Evolutionary conservation across 2,888 invertebrate species (phyloP).

Genomic region (Polydrusus pterygomalis): DNA sequence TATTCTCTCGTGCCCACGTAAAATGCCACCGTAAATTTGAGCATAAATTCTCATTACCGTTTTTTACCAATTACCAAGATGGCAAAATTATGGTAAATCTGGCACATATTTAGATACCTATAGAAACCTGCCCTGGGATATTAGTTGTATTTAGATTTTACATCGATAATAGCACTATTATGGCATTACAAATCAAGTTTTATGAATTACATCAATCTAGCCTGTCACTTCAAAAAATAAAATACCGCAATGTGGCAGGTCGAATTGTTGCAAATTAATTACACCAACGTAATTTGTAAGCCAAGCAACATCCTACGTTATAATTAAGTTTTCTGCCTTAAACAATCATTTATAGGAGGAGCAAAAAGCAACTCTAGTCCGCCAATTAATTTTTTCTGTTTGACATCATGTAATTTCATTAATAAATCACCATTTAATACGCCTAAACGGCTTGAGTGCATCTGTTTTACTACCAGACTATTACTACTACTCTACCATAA

Average conservation of each 20-base stretch:
- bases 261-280: conserved; percentile 5
- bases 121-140: no score
- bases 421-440: conserved; percentile 32
- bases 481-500: conserved; percentile 23
- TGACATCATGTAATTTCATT: conserved; percentile 17
- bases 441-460: conserved; percentile 26
- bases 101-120: no score
- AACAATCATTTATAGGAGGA: conserved; percentile 9
- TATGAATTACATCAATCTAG: no score
- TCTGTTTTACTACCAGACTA: conserved; percentile 39
- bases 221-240: background rate
- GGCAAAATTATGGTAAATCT: no score
- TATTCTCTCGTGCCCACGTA: no score
- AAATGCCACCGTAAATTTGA: no score
- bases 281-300: background rate
- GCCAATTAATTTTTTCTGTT: conserved; percentile 25
- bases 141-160: no score
- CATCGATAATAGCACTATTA: no score
- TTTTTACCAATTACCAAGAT: no score
- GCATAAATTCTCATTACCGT: no score
- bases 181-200: no score
- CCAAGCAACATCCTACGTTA: background rate
- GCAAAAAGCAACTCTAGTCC: conserved; percentile 1
- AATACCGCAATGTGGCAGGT: background rate
- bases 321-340: conserved; percentile 22